These are phyloP conservation scores for Atrina japonica DNA, from an alignment of 2,888 invertebrate genomes.

Conservation along the genomic window DNA sequence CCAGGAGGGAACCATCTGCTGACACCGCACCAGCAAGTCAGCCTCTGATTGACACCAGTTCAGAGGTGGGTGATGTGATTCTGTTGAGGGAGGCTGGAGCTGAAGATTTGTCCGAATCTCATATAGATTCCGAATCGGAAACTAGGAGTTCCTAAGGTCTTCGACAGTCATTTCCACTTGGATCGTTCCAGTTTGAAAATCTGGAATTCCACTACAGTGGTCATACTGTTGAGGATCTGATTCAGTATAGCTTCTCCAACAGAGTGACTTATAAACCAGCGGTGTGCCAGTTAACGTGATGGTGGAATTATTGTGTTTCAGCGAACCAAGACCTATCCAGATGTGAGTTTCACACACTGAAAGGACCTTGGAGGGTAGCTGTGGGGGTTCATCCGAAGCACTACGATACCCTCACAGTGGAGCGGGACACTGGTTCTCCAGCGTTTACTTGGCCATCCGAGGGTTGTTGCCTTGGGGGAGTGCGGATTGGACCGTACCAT, in stretches of 20 bases:
- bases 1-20: too few species aligned
- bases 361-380: conserved; percentile 13
- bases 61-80: too few species aligned
- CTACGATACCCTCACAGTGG: background rate
- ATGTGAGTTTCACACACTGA: background rate
- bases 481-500: conserved; percentile 3
- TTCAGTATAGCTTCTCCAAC: conserved; percentile 5
- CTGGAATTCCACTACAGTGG: too few species aligned
- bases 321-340: conserved; percentile 6
- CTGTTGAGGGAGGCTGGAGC: too few species aligned
- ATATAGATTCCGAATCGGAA: too few species aligned
- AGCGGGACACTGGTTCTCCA: conserved; percentile 1
- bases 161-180: too few species aligned
- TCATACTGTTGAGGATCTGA: conserved; percentile 8
- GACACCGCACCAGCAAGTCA: too few species aligned
- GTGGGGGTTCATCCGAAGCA: conserved; percentile 1
- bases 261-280: conserved; percentile 8
- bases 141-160: too few species aligned
- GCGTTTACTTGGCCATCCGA: conserved; percentile 8
- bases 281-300: conserved; percentile 1
- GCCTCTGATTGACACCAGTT: too few species aligned
- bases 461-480: conserved; percentile 11
- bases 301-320: conserved; percentile 9
- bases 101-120: too few species aligned
- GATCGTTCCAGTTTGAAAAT: too few species aligned